phyloP scores from a whole-genome alignment of 1,140 invertebrate species.

The Microplitis mediator region DNA sequence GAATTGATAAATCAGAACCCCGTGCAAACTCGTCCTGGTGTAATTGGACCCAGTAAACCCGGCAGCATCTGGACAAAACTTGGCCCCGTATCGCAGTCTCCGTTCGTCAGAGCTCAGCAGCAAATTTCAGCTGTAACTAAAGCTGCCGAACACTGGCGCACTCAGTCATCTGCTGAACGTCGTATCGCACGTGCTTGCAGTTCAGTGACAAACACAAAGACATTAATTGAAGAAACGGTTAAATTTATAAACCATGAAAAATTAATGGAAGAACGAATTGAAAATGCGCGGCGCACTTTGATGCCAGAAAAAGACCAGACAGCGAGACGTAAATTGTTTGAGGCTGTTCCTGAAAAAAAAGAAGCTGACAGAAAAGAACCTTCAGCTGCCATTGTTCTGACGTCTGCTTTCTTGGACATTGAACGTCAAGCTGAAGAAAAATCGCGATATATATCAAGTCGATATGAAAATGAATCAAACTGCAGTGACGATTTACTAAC shows the following conservation, averaged over 20 bases:
- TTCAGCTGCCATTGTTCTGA: constrained; percentile 45
- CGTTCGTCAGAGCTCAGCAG: constrained; percentile 58
- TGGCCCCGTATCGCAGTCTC: constrained; percentile 59
- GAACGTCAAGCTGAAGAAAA: constrained; percentile 42
- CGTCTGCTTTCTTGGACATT: constrained; percentile 50
- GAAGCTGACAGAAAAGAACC: neutral
- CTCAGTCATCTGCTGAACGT: constrained; percentile 56
- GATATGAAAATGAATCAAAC: constrained; percentile 13
- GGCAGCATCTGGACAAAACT: constrained; percentile 57
- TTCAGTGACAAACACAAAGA: constrained; percentile 32
- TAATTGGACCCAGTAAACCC: constrained; percentile 49
- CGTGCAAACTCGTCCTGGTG: constrained; percentile 46
- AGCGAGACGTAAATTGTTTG: constrained; percentile 45
- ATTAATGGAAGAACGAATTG: constrained; percentile 46
- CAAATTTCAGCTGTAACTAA: constrained; percentile 47
- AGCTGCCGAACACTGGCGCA: constrained; percentile 34
- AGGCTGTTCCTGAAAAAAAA: constrained; percentile 41
- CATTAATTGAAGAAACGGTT: constrained; percentile 45
- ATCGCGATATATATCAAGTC: neutral
- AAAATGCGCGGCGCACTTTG: constrained; percentile 46
- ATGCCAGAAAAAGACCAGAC: constrained; percentile 33
- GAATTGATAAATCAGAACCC: constrained; percentile 53
- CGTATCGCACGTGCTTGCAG: constrained; percentile 45
- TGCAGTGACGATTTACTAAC: constrained; percentile 40
- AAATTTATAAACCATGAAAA: constrained; percentile 51